Percentiles rank a stretch among this genome's conserved stretches.
Evolutionary conservation across 2,113 vertebrate genomes (phyloP).

Genomic region (Coptodon bakossiorum): DNA sequence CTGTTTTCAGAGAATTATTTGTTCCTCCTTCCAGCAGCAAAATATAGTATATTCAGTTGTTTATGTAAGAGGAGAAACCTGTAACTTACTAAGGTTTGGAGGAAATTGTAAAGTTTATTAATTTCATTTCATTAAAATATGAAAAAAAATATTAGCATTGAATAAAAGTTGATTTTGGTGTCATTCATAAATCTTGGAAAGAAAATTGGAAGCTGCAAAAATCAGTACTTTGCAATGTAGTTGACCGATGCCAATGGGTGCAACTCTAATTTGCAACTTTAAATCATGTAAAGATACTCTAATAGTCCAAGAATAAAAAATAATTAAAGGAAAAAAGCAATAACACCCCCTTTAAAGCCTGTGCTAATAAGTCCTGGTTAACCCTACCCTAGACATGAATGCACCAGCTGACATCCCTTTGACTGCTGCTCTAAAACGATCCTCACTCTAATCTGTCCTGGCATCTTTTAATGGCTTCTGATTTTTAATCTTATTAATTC

Average conservation of each 20-base stretch:
- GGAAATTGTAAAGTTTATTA: neutral
- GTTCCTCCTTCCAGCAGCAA: neutral
- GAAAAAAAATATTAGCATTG: neutral
- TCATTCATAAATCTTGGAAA: neutral
- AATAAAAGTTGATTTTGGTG: neutral
- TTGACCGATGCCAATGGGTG: neutral
- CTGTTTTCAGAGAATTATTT: neutral
- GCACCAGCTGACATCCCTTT: neutral
- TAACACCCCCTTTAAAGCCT: neutral
- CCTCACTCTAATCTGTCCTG: slow-evolving; percentile 31
- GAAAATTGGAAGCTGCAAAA: neutral
- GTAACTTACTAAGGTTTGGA: neutral
- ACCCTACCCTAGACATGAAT: neutral
- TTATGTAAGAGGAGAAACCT: neutral
- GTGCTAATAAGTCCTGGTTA: neutral
- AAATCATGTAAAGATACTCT: neutral
- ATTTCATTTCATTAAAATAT: neutral
- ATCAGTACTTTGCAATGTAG: neutral
- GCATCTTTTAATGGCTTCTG: slow-evolving; percentile 18
- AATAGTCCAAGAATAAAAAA: neutral
- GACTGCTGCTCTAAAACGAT: neutral
- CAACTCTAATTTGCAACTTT: neutral
- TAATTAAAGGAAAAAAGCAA: neutral
- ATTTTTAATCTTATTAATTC: slow-evolving; percentile 11
- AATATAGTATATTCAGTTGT: neutral